These are phyloP conservation scores for Crepidodera aurea DNA, from an alignment of 2,888 invertebrate species.

Conservation along the genomic window DNA sequence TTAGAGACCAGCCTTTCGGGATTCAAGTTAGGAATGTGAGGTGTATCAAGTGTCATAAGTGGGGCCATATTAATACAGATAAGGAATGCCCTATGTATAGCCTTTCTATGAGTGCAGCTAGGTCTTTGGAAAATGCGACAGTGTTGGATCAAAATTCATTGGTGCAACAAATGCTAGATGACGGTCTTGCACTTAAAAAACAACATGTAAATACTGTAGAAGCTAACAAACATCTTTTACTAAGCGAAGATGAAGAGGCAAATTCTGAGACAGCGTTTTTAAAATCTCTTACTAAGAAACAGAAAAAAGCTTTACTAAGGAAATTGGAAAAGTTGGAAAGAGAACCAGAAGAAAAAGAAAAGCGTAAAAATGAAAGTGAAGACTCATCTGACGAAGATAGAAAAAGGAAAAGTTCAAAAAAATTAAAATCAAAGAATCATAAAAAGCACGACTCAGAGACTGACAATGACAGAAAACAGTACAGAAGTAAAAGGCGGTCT, in stretches of 20 bases:
- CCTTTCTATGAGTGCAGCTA: conserved; percentile 82
- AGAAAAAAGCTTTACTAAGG: conserved; percentile 89
- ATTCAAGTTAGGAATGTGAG: conserved; percentile 96
- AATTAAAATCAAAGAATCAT: not conserved
- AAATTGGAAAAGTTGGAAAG: conserved; percentile 49
- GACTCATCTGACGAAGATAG: conserved; percentile 36
- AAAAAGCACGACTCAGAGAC: conserved; percentile 4
- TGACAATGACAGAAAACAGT: not conserved
- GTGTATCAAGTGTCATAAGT: conserved; percentile 98
- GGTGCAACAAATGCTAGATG: conserved; percentile 91
- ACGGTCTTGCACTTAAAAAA: conserved; percentile 88
- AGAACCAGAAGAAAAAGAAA: conserved; percentile 40
- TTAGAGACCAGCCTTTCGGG: conserved; percentile 98
- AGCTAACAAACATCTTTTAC: conserved; percentile 68
- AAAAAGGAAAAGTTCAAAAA: conserved; percentile 33
- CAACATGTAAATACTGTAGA: conserved; percentile 67
- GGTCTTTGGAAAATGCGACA: conserved; percentile 71
- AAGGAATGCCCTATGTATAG: conserved; percentile 96
- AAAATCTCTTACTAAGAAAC: conserved; percentile 83
- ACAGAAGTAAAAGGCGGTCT: not conserved
- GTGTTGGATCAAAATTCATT: conserved; percentile 76
- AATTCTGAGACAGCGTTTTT: conserved; percentile 81
- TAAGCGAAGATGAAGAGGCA: conserved; percentile 65
- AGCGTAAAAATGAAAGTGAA: conserved; percentile 31
- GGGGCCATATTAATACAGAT: conserved; percentile 99